phyloP scores from a whole-genome alignment of 2,113 vertebrate genomes.

The Leptobrachium leishanense region DNA sequence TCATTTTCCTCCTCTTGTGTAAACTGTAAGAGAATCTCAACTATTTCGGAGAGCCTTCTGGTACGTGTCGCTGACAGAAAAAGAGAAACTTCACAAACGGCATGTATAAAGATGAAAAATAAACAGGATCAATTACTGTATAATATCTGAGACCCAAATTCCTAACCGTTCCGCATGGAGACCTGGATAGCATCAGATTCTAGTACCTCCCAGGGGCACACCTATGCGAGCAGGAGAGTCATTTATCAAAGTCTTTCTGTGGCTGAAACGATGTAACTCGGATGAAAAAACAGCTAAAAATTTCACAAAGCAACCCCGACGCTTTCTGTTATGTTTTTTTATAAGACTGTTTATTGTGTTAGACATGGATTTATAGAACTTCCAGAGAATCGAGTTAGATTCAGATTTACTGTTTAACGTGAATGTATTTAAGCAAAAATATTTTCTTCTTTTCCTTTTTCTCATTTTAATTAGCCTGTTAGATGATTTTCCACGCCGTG shows the following conservation, averaged over 20 bases:
- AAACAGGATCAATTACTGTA: conserved; percentile 43
- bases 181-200: conserved; percentile 42
- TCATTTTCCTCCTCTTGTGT: conserved; percentile 32
- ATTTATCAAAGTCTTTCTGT: conserved; percentile 45
- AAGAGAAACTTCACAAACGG: conserved; percentile 32
- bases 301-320: conserved; percentile 16
- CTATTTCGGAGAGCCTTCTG: conserved; percentile 35
- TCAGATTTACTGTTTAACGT: conserved; percentile 12
- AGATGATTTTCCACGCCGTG: conserved; percentile 10
- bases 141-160: conserved; percentile 38
- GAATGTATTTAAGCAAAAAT: background rate
- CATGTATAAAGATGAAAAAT: conserved; percentile 44
- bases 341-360: conserved; percentile 29
- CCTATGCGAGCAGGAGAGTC: conserved; percentile 24
- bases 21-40: conserved; percentile 45
- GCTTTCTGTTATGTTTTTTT: conserved; percentile 1
- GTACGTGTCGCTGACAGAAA: conserved; percentile 39
- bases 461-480: background rate
- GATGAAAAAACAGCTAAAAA: conserved; percentile 17
- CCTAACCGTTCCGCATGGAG: conserved; percentile 30
- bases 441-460: background rate
- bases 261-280: conserved; percentile 27
- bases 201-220: conserved; percentile 37
- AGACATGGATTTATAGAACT: background rate
- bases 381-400: conserved; percentile 2